Evolutionary conservation across 2,113 vertebrate species (phyloP).

Genomic region (Recurvirostra avosetta): DNA sequence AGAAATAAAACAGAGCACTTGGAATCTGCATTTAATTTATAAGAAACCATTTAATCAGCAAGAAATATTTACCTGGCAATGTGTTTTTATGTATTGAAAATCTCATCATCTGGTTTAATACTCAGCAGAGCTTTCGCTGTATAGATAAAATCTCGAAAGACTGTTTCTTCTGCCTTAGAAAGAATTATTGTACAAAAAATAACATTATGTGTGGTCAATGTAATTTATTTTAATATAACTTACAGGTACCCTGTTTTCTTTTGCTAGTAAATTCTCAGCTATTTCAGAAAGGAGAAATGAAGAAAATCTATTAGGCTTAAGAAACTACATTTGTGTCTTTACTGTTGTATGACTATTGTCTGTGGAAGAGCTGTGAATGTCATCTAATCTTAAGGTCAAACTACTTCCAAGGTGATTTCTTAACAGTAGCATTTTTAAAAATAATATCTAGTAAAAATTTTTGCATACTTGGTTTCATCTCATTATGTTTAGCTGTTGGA

Average conservation of each 20-base stretch:
- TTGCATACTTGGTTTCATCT: not conserved
- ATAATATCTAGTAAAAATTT: not conserved
- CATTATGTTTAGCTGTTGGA: not conserved
- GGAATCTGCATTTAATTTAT: constrained; percentile 46
- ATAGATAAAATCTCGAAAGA: not conserved
- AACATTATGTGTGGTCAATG: not conserved
- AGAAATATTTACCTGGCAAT: constrained; percentile 51
- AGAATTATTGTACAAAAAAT: not conserved
- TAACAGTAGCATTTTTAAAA: not conserved
- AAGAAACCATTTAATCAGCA: constrained; percentile 43
- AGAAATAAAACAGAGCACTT: not conserved
- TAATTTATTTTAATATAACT: not conserved
- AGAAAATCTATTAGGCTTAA: not conserved
- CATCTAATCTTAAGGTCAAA: not conserved
- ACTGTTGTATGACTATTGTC: not conserved
- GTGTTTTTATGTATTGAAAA: constrained; percentile 19
- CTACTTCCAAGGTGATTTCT: not conserved
- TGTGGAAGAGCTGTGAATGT: not conserved
- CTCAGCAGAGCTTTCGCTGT: not conserved
- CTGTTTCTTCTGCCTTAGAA: not conserved
- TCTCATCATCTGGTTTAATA: constrained; percentile 12
- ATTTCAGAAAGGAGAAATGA: not conserved
- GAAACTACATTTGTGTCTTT: not conserved
- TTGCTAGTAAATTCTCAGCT: not conserved
- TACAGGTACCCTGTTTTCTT: not conserved